phyloP scores from a whole-genome alignment of 1,140 invertebrate genomes.

The Polypedilum vanderplanki region DNA sequence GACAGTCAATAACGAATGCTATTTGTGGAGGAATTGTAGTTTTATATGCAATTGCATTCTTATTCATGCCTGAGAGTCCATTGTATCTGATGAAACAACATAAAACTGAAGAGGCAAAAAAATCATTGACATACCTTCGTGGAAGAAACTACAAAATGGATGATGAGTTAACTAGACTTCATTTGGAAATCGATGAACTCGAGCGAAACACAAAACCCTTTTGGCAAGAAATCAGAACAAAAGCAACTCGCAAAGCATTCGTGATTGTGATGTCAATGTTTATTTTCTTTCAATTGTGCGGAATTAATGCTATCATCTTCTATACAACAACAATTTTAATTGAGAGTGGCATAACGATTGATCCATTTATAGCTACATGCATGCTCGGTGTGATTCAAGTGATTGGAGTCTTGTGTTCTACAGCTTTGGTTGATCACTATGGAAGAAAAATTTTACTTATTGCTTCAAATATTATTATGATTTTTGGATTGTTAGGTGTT shows the following conservation, averaged over 20 bases:
- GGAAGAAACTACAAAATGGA: conserved; percentile 53
- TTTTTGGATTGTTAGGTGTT: conserved; percentile 54
- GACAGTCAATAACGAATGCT: conserved; percentile 48
- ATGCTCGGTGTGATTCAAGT: conserved; percentile 69
- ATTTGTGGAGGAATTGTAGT: conserved; percentile 53
- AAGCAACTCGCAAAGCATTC: not conserved
- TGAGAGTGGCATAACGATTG: conserved; percentile 44
- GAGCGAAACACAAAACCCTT: not conserved
- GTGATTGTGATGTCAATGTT: not conserved
- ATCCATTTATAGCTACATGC: conserved; percentile 55
- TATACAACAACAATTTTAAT: conserved; percentile 1
- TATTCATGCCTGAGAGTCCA: conserved; percentile 64
- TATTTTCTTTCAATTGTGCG: not conserved
- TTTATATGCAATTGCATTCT: conserved; percentile 51
- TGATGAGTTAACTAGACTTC: not conserved
- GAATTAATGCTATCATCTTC: not conserved
- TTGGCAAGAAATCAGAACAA: not conserved
- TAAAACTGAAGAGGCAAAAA: conserved; percentile 54
- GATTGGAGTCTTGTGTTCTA: conserved; percentile 54
- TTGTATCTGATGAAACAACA: conserved; percentile 48
- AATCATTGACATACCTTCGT: conserved; percentile 58
- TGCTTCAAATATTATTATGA: conserved; percentile 57
- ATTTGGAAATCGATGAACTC: not conserved
- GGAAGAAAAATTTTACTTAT: conserved; percentile 63
- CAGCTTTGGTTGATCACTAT: conserved; percentile 54